A percentile compares a stretch with the other conserved stretches of the same genome.
Evolutionary conservation across 2,113 vertebrate genomes (phyloP).

Genomic region (Tursiops truncatus): DNA sequence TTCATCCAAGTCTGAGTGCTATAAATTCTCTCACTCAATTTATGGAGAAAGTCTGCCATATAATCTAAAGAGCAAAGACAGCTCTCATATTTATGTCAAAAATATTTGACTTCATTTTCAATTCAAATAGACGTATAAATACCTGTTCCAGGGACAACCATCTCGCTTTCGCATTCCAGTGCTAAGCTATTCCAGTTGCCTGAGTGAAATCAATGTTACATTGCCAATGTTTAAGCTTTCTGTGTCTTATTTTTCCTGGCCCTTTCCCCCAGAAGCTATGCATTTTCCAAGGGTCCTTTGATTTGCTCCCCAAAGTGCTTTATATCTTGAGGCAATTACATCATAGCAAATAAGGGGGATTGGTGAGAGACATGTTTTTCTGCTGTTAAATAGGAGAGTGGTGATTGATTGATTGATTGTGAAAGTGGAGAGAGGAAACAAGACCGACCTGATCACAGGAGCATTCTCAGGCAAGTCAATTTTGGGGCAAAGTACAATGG

Average conservation of each 20-base stretch:
- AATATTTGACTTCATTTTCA: conserved; percentile 2
- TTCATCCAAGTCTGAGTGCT: background rate
- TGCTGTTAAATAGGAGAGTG: background rate
- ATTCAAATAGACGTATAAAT: background rate
- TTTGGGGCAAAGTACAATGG: background rate
- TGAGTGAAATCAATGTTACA: background rate
- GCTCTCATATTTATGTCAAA: background rate
- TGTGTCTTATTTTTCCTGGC: background rate
- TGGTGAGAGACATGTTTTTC: background rate
- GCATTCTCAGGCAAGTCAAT: background rate
- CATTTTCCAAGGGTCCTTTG: background rate
- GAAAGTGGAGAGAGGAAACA: background rate
- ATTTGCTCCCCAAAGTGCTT: background rate
- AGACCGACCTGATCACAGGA: background rate
- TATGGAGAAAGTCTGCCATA: background rate
- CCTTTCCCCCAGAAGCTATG: background rate
- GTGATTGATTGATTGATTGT: background rate
- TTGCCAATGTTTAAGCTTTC: background rate
- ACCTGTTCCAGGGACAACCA: background rate
- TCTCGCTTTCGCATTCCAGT: background rate
- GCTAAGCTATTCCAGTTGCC: background rate
- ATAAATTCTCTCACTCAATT: background rate
- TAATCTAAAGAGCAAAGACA: background rate
- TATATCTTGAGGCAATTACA: background rate
- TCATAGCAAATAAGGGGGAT: background rate